These are phyloP conservation scores for Drosophila repletoides DNA, from an alignment of 1,140 invertebrate genomes.

Conservation along the genomic window DNA sequence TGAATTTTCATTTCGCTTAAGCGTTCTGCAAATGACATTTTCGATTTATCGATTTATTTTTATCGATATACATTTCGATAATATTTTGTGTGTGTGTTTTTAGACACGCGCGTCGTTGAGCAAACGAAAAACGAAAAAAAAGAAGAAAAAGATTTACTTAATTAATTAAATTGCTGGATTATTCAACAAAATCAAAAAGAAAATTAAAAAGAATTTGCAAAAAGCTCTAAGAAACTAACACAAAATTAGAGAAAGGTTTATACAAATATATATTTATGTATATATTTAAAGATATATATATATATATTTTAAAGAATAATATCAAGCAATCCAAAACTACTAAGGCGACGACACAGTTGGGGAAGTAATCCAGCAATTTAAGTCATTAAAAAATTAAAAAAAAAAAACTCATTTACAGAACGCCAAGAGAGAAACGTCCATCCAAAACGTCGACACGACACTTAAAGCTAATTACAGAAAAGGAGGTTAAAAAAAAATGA, in stretches of 20 bases:
- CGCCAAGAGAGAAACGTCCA: conserved; percentile 29
- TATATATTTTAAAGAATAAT: too few species aligned
- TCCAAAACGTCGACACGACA: conserved; percentile 26
- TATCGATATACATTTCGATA: conserved; percentile 55
- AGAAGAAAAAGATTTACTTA: conserved; percentile 75
- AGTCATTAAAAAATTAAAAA: conserved; percentile 16
- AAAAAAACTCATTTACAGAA: conserved; percentile 57
- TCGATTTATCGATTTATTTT: conserved; percentile 27
- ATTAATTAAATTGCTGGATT: conserved; percentile 81
- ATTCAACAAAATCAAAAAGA: conserved; percentile 53
- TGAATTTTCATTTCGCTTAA: conserved; percentile 67
- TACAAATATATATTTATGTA: conserved; percentile 9
- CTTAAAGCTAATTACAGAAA: conserved; percentile 24
- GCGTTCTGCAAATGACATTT: conserved; percentile 79
- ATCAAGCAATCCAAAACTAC: conserved; percentile 39
- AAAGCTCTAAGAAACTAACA: conserved; percentile 32
- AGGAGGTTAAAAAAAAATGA: background rate
- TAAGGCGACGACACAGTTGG: conserved; percentile 65
- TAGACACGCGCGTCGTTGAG: conserved; percentile 51
- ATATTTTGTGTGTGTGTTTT: conserved; percentile 34
- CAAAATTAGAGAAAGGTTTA: conserved; percentile 18
- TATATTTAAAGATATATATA: background rate
- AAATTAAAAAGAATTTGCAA: conserved; percentile 40
- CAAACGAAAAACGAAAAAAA: conserved; percentile 71
- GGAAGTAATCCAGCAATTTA: conserved; percentile 72